Evolutionary conservation across 2,113 vertebrate genomes (phyloP).

Genomic region (Picathartes gymnocephalus): DNA sequence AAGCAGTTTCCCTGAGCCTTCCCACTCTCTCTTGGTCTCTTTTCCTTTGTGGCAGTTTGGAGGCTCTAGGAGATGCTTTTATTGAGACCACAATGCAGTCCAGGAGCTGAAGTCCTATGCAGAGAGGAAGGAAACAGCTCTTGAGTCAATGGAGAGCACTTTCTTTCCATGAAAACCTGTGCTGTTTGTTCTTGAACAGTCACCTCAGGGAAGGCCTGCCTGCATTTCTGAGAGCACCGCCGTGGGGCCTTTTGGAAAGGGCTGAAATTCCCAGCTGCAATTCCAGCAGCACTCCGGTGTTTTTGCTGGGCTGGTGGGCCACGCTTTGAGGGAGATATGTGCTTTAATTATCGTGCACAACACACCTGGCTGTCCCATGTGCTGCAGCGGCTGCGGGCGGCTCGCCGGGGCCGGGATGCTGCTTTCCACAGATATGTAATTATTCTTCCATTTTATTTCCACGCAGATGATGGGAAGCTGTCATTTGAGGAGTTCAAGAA

Average conservation of each 20-base stretch:
- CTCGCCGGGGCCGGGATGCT: neutral
- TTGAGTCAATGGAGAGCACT: neutral
- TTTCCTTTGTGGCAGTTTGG: neutral
- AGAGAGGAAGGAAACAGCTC: neutral
- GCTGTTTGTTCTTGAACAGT: neutral
- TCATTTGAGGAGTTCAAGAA: conserved; percentile 97
- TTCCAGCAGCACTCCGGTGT: neutral
- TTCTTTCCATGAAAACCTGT: neutral
- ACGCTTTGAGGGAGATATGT: neutral
- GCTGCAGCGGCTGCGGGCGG: neutral
- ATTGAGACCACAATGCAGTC: neutral
- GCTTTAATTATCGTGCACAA: neutral
- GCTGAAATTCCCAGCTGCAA: neutral
- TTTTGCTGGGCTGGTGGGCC: neutral
- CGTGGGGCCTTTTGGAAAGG: neutral
- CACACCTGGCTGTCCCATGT: neutral
- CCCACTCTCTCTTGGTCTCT: neutral
- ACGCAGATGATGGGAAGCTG: conserved; percentile 91
- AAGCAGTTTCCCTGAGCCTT: neutral
- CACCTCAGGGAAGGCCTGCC: neutral
- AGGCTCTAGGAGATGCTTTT: neutral
- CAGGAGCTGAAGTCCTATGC: neutral
- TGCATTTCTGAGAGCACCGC: rapidly evolving
- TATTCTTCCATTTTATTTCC: conserved; percentile 7
- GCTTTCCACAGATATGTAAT: conserved; percentile 29